Conservation (phyloP, 2,888 invertebrate species). For the Hydrotaea cyrtoneurina region DNA sequence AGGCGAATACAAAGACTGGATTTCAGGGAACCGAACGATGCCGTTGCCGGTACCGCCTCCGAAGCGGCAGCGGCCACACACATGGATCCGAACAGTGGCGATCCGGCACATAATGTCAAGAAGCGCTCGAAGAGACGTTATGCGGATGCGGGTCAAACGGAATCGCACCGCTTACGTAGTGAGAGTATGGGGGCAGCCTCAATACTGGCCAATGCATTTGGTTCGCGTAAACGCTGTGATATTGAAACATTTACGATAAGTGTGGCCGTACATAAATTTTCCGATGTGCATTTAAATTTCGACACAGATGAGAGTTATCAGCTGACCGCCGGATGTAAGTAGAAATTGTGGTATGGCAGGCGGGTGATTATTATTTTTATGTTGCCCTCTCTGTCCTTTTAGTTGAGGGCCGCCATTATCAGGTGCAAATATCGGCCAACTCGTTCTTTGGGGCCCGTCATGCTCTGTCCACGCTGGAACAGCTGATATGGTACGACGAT, state of each 20-base stretch:
- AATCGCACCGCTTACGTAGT: conserved; percentile 55
- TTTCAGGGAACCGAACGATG: conserved; percentile 58
- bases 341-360: neutral
- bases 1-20: conserved; percentile 77
- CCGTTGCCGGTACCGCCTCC: conserved; percentile 37
- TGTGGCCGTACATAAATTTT: conserved; percentile 83
- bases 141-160: conserved; percentile 59
- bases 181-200: conserved; percentile 63
- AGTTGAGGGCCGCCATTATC: conserved; percentile 80
- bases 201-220: conserved; percentile 72
- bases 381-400: conserved; percentile 3
- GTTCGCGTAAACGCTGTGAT: conserved; percentile 73
- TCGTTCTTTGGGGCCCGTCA: conserved; percentile 90
- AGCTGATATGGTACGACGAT: conserved; percentile 90
- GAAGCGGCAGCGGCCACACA: conserved; percentile 8
- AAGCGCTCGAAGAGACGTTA: conserved; percentile 57
- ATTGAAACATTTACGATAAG: conserved; percentile 77
- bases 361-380: neutral
- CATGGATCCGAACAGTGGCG: conserved; percentile 44
- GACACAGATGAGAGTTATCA: conserved; percentile 89
- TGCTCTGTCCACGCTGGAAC: conserved; percentile 89
- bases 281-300: conserved; percentile 83
- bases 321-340: conserved; percentile 83
- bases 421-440: conserved; percentile 84
- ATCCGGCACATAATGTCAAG: conserved; percentile 39